Evolutionary conservation across 2,113 vertebrate genomes (phyloP), one percentile per base, ranked within the genome.

Genomic region (Rhipidura dahli): DNA sequence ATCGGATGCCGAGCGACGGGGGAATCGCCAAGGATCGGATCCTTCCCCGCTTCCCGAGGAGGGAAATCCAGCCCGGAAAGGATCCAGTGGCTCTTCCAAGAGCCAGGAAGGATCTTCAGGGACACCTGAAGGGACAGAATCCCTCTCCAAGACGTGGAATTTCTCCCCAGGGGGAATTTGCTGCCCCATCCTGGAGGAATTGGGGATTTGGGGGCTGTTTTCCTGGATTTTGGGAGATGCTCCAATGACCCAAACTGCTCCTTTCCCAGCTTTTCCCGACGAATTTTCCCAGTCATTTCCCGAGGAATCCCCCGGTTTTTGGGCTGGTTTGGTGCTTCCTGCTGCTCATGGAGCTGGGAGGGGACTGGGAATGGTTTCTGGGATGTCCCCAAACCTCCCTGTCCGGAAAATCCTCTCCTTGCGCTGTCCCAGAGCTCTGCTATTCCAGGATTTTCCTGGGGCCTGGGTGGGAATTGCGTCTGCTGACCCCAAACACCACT

Each of bases 81-180:
- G 35, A 68, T 53, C 64, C 80, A 1, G 2, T 0, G 2, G 27
- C 14, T 89, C 59, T 31, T 61, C 86, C 63, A 20, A 16, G 7
- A 22, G 17, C 24, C 6, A 1, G 27, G 15, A 1, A 1, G 9
- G 39, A 23, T 24, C 59, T 28, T 16, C 1, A 0, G 69, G 22
- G 22, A 16, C 21, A 19, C 42, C 2, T 11, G 39, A 39, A 39
- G 39, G 39, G 39, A 39, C 39, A 39, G 3, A 39, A 49, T 22
- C 54, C 40, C 18, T 13, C 14, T 54, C 20, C 3, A 0, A 0
- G 1, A 22, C 1, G 7, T 2, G 35, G 22, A 13, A 40, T 2
- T 44, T 24, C 56, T 65, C 83, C 75, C 49, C 47, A 21, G 28
- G 51, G 44, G 44, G n/a, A 59, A 5, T 1, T 1, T 13, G 24